Percentiles rank a stretch among this genome's conserved stretches.
phyloP scores from a whole-genome alignment of 1,140 invertebrate species.

The Megalopta genalis region DNA sequence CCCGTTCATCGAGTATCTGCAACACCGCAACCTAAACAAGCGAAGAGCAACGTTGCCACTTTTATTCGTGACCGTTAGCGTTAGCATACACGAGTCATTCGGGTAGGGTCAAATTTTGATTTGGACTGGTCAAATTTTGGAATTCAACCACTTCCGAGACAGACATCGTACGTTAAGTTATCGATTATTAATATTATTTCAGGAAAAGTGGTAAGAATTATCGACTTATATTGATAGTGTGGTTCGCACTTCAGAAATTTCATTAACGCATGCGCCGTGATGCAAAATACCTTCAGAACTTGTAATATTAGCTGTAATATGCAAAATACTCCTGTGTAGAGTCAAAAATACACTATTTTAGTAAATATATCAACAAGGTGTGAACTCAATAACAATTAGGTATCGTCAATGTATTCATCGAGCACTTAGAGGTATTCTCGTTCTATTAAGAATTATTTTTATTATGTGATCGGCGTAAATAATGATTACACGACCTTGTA shows the following conservation, averaged over 20 bases:
- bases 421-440: not conserved
- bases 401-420: not conserved
- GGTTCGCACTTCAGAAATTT: conserved; percentile 19
- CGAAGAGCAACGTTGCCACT: conserved; percentile 55
- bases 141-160: not conserved
- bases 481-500: not conserved
- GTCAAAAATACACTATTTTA: conserved; percentile 5
- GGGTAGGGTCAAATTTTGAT: conserved; percentile 12
- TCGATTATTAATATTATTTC: not conserved
- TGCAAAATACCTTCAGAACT: conserved; percentile 32
- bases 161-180: not conserved
- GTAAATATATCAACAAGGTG: not conserved
- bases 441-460: not conserved
- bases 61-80: conserved; percentile 44
- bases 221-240: conserved; percentile 37
- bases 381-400: not conserved
- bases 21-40: conserved; percentile 60
- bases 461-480: not conserved
- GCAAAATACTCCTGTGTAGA: conserved; percentile 22
- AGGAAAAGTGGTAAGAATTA: conserved; percentile 32
- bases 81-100: conserved; percentile 12
- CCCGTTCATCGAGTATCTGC: conserved; percentile 45
- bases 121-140: not conserved
- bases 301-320: conserved; percentile 29
- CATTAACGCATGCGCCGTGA: conserved; percentile 30